These are phyloP conservation scores for Cyprichromis sp. DNA, from an alignment of 2,113 vertebrate genomes.

Conservation along the genomic window DNA sequence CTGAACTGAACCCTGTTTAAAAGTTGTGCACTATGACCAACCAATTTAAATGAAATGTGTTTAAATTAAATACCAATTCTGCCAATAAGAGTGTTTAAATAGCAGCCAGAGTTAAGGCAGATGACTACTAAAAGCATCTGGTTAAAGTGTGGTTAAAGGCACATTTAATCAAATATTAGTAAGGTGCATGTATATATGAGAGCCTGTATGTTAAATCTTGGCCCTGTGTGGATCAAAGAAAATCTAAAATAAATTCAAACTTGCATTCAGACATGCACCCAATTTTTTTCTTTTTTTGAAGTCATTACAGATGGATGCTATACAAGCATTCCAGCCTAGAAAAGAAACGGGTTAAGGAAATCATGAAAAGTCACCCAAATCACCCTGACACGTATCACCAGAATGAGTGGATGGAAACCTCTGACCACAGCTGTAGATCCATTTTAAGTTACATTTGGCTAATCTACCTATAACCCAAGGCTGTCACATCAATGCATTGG, in stretches of 20 bases:
- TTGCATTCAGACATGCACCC: not conserved
- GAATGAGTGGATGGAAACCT: not conserved
- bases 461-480: not conserved
- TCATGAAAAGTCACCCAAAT: not conserved
- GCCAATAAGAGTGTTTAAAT: not conserved
- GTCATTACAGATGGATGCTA: not conserved
- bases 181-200: not conserved
- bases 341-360: not conserved
- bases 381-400: not conserved
- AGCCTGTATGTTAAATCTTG: not conserved
- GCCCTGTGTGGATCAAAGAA: not conserved
- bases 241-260: not conserved
- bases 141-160: not conserved
- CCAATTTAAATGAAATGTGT: not conserved
- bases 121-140: not conserved
- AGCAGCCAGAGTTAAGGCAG: not conserved
- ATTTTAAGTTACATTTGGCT: not conserved
- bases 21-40: not conserved
- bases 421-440: not conserved
- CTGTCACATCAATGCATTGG: not conserved
- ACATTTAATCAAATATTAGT: not conserved
- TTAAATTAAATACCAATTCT: not conserved
- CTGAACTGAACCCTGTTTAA: not conserved
- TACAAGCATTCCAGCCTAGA: not conserved
- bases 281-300: not conserved